Conservation (phyloP, 1,140 invertebrate genomes). For the Drosophila bipectinata region DNA sequence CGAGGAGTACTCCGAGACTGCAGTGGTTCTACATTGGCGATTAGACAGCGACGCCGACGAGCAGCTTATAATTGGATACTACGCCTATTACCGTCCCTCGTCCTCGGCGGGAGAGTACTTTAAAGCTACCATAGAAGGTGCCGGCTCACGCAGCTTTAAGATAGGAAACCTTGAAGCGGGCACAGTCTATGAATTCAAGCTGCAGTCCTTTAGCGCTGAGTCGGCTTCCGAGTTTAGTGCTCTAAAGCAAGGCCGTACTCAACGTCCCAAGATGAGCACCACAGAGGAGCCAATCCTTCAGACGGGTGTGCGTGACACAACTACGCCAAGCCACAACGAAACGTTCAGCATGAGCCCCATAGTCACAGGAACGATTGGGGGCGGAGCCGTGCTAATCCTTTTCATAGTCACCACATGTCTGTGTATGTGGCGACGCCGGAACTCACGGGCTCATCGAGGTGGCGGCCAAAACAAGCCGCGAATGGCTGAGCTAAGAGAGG, state of each 20-base stretch:
- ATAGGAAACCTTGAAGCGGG: conserved; percentile 91
- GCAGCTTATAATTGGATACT: conserved; percentile 88
- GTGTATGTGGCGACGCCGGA: conserved; percentile 78
- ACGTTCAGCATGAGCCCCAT: conserved; percentile 63
- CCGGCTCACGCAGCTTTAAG: conserved; percentile 87
- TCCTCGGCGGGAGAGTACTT: conserved; percentile 92
- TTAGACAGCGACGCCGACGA: conserved; percentile 47
- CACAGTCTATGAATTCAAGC: conserved; percentile 94
- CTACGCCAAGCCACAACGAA: conserved; percentile 67
- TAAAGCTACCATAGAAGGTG: conserved; percentile 91
- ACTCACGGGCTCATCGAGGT: conserved; percentile 58
- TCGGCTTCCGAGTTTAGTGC: conserved; percentile 94
- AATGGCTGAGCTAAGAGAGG: conserved; percentile 58
- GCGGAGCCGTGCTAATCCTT: conserved; percentile 63
- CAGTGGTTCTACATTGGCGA: conserved; percentile 90
- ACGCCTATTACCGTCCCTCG: conserved; percentile 94
- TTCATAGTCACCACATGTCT: conserved; percentile 70
- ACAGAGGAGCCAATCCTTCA: conserved; percentile 50
- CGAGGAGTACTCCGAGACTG: conserved; percentile 88
- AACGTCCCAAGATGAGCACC: conserved; percentile 71
- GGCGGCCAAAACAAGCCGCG: conserved; percentile 79
- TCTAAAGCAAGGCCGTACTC: conserved; percentile 90
- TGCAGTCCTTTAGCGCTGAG: conserved; percentile 94
- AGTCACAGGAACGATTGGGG: conserved; percentile 62
- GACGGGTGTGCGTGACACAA: conserved; percentile 46